Evolutionary conservation across 2,888 invertebrate genomes (phyloP), one percentile per base, ranked within the genome.

Genomic region (Sesia apiformis): DNA sequence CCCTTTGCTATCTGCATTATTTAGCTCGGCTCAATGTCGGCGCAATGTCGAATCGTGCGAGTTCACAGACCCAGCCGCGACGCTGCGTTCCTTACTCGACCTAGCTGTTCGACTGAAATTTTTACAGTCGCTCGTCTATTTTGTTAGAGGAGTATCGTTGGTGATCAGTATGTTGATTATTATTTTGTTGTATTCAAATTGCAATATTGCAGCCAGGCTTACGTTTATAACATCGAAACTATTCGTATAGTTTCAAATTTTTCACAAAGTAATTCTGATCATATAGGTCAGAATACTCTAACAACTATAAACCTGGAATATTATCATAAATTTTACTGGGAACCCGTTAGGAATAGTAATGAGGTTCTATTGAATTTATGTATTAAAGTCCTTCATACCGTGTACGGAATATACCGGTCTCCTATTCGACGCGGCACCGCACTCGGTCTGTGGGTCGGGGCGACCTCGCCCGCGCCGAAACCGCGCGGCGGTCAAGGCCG

Each of bases 1-100:
- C 83, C 85, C 71, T 75, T 68, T 71, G 84, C 84, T 89, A 88
- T 88, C 88, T 86, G 80, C 82, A 83, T 84, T 84, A 84, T 86
- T 87, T 83, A 78, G 85, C 82, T 76, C 79, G 81, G 72, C 82
- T 76, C 82, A 88, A 87, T 84, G 87, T 79, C 87, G 84, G 74
- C 78, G 73, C 87, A 88, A 89, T 85, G 88, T 88, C 88, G 85
- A 80, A 74, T 72, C 77, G 74, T 76, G 72, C 74, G 81, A 80
- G 87, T 86, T 85, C 86, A 84, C 70, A 79, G 84, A 85, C 87
- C 86, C 69, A 71, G 76, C 69, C 65, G 76, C 76, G 75, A 65
- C 72, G 78, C 67, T 70, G 65, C 78, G 80, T 78, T 80, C 78
- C 78, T 78, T 73, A 72, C 76, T 66, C 76, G 72, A 65, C 72